These are phyloP conservation scores for Rhagoletis zephyria DNA, from an alignment of 1,140 invertebrate species.

Conservation along the genomic window DNA sequence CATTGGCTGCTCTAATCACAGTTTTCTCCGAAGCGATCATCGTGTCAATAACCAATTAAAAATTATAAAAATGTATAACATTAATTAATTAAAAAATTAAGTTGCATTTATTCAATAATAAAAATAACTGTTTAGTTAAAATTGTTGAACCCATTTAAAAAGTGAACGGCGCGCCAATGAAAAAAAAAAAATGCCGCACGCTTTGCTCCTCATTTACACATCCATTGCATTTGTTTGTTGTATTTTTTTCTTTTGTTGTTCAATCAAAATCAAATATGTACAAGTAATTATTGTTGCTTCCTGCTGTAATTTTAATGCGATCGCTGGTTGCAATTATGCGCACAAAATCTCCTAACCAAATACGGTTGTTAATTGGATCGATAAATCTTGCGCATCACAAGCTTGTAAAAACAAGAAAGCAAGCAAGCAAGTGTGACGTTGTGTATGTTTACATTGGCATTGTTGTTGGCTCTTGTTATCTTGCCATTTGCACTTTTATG, in stretches of 20 bases:
- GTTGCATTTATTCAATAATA: background rate
- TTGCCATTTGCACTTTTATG: background rate
- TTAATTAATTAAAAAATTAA: background rate
- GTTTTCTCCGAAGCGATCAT: background rate
- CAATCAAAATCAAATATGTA: background rate
- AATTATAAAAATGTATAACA: constrained; percentile 12
- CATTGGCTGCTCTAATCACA: background rate
- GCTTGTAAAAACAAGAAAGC: background rate
- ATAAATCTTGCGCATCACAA: constrained; percentile 36
- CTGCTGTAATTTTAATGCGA: background rate
- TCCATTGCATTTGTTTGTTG: background rate
- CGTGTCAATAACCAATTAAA: constrained; percentile 1
- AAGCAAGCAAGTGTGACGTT: background rate
- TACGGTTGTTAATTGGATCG: constrained; percentile 2
- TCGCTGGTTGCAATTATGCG: background rate
- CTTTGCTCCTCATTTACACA: background rate
- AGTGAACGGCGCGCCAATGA: no score
- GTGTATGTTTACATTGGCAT: constrained; percentile 18
- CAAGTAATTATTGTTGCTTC: background rate
- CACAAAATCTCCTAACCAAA: constrained; percentile 1
- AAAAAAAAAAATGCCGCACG: background rate
- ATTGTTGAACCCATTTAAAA: background rate
- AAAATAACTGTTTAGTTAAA: background rate
- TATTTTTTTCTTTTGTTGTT: no score
- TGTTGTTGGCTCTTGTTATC: background rate